phyloP scores from a whole-genome alignment of 1,140 invertebrate genomes.

The Pentalonia nigronervosa region DNA sequence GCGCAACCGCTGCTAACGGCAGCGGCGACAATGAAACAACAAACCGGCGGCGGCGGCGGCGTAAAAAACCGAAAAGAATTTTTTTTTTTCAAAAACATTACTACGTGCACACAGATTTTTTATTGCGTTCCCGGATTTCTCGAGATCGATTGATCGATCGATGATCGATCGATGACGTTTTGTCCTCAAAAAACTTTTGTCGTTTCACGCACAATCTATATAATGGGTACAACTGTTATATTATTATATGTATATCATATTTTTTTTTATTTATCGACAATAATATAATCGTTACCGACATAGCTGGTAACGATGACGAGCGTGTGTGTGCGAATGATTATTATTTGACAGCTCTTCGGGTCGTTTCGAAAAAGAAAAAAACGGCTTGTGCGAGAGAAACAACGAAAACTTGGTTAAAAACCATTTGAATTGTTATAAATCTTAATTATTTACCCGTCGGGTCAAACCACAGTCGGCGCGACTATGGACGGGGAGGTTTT shows the following conservation, averaged over 20 bases:
- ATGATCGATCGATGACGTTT: conserved; percentile 52
- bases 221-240: background rate
- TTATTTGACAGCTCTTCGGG: background rate
- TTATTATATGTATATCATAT: background rate
- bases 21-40: conserved; percentile 24
- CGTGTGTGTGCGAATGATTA: background rate
- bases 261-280: background rate
- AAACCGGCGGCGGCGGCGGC: background rate
- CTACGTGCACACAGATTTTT: background rate
- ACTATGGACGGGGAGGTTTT: background rate
- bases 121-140: background rate
- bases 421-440: background rate
- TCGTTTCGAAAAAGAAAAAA: background rate
- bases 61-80: conserved; percentile 18
- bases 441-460: background rate
- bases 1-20: background rate
- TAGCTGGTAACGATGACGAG: background rate
- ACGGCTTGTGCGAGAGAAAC: background rate
- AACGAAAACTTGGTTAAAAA: background rate
- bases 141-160: conserved; percentile 27
- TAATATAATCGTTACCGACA: background rate
- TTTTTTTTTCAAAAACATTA: background rate
- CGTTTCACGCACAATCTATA: background rate
- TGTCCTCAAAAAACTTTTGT: background rate
- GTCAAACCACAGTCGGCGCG: no score